These are phyloP conservation scores for Lordiphosa clarofinis DNA, from an alignment of 1,140 invertebrate genomes.

Conservation along the genomic window DNA sequence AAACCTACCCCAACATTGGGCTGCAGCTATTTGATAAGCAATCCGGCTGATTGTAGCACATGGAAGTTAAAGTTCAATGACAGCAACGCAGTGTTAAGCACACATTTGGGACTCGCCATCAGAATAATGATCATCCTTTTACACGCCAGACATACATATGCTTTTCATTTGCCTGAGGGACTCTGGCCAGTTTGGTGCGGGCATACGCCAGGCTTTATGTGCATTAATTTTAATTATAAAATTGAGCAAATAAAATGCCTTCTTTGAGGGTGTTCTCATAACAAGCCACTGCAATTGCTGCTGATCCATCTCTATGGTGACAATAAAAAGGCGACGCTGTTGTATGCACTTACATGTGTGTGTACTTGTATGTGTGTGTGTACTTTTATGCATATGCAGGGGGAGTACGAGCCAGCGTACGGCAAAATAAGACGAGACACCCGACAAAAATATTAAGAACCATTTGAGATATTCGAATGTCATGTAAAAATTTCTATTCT, in stretches of 20 bases:
- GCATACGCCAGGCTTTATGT: background rate
- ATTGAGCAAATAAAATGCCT: conserved; percentile 19
- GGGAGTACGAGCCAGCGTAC: conserved; percentile 2
- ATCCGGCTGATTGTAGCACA: too few species aligned
- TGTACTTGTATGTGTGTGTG: background rate
- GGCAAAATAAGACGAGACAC: conserved; percentile 8
- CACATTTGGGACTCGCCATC: background rate
- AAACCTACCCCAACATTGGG: conserved; percentile 61
- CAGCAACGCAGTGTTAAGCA: conserved; percentile 8
- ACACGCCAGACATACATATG: conserved; percentile 28
- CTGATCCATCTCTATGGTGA: conserved; percentile 34
- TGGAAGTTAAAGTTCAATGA: conserved; percentile 47
- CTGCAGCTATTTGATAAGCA: background rate
- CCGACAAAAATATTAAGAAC: conserved; percentile 16
- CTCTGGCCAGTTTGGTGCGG: background rate
- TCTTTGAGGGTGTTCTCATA: conserved; percentile 8
- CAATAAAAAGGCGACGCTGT: conserved; percentile 23
- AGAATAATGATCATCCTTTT: conserved; percentile 23
- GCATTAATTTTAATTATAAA: conserved; percentile 10
- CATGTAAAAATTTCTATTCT: too few species aligned
- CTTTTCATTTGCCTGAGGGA: conserved; percentile 13
- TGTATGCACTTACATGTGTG: conserved; percentile 4
- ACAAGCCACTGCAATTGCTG: conserved; percentile 10
- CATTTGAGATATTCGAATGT: background rate
- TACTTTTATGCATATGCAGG: background rate